phyloP scores from a whole-genome alignment of 2,888 invertebrate species.

The Machimus rusticus region DNA sequence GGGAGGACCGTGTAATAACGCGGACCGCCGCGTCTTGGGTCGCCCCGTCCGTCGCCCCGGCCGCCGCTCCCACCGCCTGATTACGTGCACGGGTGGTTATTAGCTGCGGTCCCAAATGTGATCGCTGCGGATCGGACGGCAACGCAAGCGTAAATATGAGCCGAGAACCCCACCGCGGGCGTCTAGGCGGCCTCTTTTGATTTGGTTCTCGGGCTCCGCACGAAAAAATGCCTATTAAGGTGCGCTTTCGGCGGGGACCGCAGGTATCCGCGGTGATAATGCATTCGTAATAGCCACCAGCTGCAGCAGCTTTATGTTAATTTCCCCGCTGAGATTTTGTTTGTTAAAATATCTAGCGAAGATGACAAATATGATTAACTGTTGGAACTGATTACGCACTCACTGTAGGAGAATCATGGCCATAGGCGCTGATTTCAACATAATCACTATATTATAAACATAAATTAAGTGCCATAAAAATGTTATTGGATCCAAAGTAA shows the following conservation, averaged over 20 bases:
- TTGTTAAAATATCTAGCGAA: background rate
- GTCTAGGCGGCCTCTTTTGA: constrained; percentile 37
- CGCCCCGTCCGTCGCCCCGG: background rate
- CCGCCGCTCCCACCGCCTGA: background rate
- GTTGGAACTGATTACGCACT: background rate
- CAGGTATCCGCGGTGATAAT: constrained; percentile 10
- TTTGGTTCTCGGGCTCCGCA: background rate
- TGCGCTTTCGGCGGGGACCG: background rate
- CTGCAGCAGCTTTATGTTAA: background rate
- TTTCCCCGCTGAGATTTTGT: background rate
- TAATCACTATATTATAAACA: background rate
- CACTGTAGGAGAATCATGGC: background rate
- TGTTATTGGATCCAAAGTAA: too few species aligned
- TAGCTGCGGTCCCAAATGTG: constrained; percentile 5
- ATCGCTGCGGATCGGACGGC: background rate
- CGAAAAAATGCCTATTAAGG: constrained; percentile 17
- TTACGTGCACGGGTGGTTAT: constrained; percentile 11
- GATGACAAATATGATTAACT: background rate
- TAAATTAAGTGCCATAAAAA: background rate
- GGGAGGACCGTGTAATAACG: background rate
- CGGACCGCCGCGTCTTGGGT: background rate
- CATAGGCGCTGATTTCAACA: background rate
- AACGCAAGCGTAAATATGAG: constrained; percentile 16
- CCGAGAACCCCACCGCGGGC: constrained; percentile 22
- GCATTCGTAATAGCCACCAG: constrained; percentile 17